Base-by-base conservation (phyloP, 2,888 invertebrate genomes). In the Leptogaster cylindrica region DNA sequence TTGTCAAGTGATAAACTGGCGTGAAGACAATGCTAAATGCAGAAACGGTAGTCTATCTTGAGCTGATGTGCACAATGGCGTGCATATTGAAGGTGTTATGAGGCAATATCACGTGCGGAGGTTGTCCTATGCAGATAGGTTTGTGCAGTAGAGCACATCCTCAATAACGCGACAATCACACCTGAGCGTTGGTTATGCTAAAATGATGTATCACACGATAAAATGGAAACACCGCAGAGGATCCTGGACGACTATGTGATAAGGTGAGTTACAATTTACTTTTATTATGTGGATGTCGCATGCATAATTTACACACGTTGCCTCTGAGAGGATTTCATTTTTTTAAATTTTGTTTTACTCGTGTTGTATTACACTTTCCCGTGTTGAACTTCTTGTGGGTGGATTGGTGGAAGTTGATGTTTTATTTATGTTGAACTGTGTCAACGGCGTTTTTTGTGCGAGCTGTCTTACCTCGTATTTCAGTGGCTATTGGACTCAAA, bases 161-260 rank as follows among this genome's bases (percentile, higher is more conserved):
- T 61, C 44, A 44, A 44, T 61, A 44, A 61, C 61, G 23, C 27
- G 44, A 20, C 41, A 44, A 61, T 61, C 44, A 61, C 27, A 41
- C 31, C 28, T 44, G 61, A 61, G 44, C 44, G 61, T 27, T 41
- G 61, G 61, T 44, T 61, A 61, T 44, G 61, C 61, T 61, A 61
- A 61, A 61, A 61, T 70, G 68, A 50, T 70, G 68, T 58, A 68
- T 65, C 63, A 68, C 65, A 68, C 55, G 28, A 65, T 68, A 70
- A 70, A 68, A 70, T 70, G 70, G 70, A 67, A 68, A 52, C 66
- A 66, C 46, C 66, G 65, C 58, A 50, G 61, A 66, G 63, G 66
- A 68, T 68, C 63, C 66, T 65, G 55, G 52, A 68, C 65, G 70
- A 68, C 66, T 61, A 68, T 70, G 67, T 70, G 70, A 70, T 70